phyloP scores from a whole-genome alignment of 2,888 invertebrate species.

The Drosophila borealis region DNA sequence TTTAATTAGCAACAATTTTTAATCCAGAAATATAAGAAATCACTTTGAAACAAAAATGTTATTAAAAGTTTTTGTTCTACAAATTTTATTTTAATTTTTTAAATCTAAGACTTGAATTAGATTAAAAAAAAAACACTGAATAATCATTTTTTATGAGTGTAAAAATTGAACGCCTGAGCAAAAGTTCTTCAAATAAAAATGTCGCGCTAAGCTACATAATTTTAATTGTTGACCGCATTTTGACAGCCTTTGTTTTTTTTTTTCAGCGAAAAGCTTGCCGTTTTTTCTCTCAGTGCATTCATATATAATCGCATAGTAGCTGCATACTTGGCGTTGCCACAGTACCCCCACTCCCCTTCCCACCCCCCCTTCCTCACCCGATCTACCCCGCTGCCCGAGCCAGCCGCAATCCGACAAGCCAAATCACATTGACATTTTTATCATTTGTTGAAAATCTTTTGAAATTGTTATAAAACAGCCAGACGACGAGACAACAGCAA shows the following conservation, averaged over 20 bases:
- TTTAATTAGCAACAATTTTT: too few relatives aligned
- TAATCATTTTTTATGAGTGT: too few relatives aligned
- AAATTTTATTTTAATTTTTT: too few relatives aligned
- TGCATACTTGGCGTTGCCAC: slow-evolving; percentile 36
- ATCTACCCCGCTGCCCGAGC: slow-evolving; percentile 18
- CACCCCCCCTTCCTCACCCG: too few relatives aligned
- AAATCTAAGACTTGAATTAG: too few relatives aligned
- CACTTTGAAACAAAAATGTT: too few relatives aligned
- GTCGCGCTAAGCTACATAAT: background rate
- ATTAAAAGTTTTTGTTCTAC: too few relatives aligned
- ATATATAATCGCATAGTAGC: slow-evolving; percentile 35
- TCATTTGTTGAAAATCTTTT: slow-evolving; percentile 77
- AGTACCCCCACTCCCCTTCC: too few relatives aligned
- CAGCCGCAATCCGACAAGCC: slow-evolving; percentile 72
- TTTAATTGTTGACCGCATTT: too few relatives aligned
- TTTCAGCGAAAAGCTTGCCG: background rate
- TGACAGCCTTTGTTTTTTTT: background rate
- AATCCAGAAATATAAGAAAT: too few relatives aligned
- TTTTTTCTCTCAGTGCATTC: slow-evolving; percentile 15
- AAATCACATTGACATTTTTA: slow-evolving; percentile 81
- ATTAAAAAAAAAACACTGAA: too few relatives aligned
- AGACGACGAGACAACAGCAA: slow-evolving; percentile 61
- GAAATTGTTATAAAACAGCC: slow-evolving; percentile 78
- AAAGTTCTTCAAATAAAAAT: background rate
- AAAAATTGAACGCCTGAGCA: too few relatives aligned